Base-by-base conservation (phyloP, 2,888 invertebrate species). In the Anaspis maculata region DNA sequence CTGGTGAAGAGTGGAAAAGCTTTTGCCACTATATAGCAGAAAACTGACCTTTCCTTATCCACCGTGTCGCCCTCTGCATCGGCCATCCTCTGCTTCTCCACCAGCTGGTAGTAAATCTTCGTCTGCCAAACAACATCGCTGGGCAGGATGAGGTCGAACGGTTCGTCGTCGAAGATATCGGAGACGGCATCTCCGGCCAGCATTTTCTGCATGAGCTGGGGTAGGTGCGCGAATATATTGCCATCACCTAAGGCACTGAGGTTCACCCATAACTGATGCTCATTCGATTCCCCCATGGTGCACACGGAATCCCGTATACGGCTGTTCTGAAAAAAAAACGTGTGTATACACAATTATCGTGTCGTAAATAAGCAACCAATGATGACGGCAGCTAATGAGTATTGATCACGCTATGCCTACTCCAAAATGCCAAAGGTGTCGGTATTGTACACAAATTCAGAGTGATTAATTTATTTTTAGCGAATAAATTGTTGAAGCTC, bases 101-200 rank as follows among this genome's bases (percentile, higher is more conserved):
- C 78, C 41, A 83, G 65, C 37, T 69, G 67, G 55, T 78, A 79
- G 55, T 83, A 83, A 54, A 80, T 76, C 44, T 73, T 73, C 23
- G 76, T 69, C 37, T 79, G 67, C 75, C 79, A 83, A 19, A 74
- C 74, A 45, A 71, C 73, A 51, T 83, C 79, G 50, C 83, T 83
- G 6, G 83, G 82, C 22, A 83, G 65, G 21, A 78, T 36, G 11
- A 82, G 67, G 24, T 70, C 69, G 41, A 53, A 48, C 14, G 48
- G 44, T 13, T 52, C 59, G 7, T 52, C 54, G n/a, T 47, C 45
- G 3, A 5, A 6, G 7, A 26, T 21, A 10, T 32, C 15, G 34
- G 42, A 11, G 25, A 10, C 13, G 34, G 13, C 24, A 14, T 39
- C 45, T 19, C 46, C 46, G 1, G 70, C 56, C 27, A 82, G 63